Percentiles rank a stretch among this genome's conserved stretches.
These are phyloP conservation scores for Globodera ellingtonae DNA, from an alignment of 1,140 invertebrate genomes.

Conservation along the genomic window DNA sequence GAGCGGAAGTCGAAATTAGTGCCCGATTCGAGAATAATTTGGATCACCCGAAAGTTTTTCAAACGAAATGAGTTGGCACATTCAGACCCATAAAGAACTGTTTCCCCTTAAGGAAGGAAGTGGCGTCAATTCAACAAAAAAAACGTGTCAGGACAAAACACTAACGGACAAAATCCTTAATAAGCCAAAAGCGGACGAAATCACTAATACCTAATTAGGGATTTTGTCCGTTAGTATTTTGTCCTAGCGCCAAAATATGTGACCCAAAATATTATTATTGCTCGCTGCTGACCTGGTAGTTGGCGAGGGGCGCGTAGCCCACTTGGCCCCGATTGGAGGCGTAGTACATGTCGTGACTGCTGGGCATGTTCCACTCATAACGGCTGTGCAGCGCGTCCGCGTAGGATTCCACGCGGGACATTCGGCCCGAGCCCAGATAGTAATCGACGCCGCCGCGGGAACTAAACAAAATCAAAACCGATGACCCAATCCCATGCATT, in stretches of 20 bases:
- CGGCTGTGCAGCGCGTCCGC: constrained; percentile 49
- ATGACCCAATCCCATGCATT: not conserved
- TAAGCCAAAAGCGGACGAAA: too few relatives aligned
- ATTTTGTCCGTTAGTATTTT: too few relatives aligned
- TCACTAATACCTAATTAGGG: too few relatives aligned
- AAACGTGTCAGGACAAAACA: not conserved
- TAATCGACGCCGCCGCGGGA: constrained; percentile 61
- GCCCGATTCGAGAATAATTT: too few relatives aligned
- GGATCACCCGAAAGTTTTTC: too few relatives aligned
- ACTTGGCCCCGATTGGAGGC: constrained; percentile 50
- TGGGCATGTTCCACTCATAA: constrained; percentile 61
- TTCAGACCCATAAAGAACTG: not conserved
- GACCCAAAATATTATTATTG: not conserved
- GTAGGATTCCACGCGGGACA: constrained; percentile 64
- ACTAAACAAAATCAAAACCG: constrained; percentile 44
- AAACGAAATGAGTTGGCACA: not conserved
- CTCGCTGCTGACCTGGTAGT: constrained; percentile 52
- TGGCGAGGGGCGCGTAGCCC: constrained; percentile 56
- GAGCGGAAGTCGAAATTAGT: too few relatives aligned
- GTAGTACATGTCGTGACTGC: constrained; percentile 59
- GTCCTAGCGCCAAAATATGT: too few relatives aligned
- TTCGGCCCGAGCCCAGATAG: constrained; percentile 56
- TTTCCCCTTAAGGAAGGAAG: not conserved
- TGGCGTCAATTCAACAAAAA: not conserved
- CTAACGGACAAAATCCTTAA: too few relatives aligned